Percentiles rank a stretch among this genome's conserved stretches.
These are phyloP conservation scores for Psophia crepitans DNA, from an alignment of 2,113 vertebrate species.

Conservation along the genomic window DNA sequence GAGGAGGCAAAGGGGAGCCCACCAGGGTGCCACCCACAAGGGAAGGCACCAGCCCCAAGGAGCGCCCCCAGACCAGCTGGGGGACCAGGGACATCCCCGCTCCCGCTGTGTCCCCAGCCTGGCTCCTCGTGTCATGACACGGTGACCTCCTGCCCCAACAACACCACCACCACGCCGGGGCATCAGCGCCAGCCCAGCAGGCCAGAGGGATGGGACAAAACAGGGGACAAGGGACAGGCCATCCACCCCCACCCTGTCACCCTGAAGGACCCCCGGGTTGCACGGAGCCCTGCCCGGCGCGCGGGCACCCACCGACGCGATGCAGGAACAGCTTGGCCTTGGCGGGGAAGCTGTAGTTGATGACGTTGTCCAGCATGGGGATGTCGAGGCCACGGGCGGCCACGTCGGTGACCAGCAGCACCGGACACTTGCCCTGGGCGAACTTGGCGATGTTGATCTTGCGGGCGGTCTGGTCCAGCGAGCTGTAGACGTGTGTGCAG, in stretches of 20 bases:
- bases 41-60: neutral
- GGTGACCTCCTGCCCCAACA: rapidly evolving
- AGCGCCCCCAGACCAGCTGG: neutral
- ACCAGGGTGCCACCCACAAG: neutral
- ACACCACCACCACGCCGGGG: neutral
- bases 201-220: neutral
- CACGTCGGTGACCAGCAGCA: conserved; percentile 92
- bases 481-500: conserved; percentile 93
- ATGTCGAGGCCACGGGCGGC: conserved; percentile 96
- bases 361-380: conserved; percentile 93
- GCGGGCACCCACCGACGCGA: conserved; percentile 84
- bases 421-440: conserved; percentile 85
- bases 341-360: conserved; percentile 97
- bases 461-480: conserved; percentile 93
- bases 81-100: neutral
- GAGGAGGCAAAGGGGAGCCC: neutral
- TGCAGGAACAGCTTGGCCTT: conserved; percentile 96
- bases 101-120: neutral
- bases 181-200: neutral
- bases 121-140: neutral
- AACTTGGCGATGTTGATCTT: conserved; percentile 98
- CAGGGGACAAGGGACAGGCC: neutral
- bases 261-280: neutral
- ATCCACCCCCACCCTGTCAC: neutral
- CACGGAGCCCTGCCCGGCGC: rapidly evolving